Conservation (phyloP, 2,797 vertebrate genomes). For the Nyctibius grandis region DNA sequence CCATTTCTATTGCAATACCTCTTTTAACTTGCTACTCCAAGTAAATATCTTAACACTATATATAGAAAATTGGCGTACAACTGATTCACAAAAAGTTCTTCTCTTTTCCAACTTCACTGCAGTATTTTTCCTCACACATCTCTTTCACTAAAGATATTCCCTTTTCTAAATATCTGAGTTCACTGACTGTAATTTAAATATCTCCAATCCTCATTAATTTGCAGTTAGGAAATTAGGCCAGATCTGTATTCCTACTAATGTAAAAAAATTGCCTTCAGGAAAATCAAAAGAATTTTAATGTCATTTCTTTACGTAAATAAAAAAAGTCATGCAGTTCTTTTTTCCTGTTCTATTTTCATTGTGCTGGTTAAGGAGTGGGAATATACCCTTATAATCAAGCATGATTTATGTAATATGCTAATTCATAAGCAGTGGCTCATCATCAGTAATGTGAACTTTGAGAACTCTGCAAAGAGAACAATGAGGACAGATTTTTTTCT, state of each 20-base stretch:
- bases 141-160: neutral
- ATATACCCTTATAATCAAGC: slow-evolving; percentile 40
- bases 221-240: slow-evolving; percentile 63
- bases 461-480: slow-evolving; percentile 37
- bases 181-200: slow-evolving; percentile 53
- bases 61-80: neutral
- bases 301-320: slow-evolving; percentile 64
- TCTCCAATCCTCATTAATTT: slow-evolving; percentile 63
- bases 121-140: slow-evolving; percentile 5
- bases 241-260: slow-evolving; percentile 53
- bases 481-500: neutral
- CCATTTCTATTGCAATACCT: neutral
- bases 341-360: slow-evolving; percentile 65
- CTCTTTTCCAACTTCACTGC: neutral
- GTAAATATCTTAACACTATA: neutral
- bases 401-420: slow-evolving; percentile 67
- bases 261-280: slow-evolving; percentile 51
- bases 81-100: neutral
- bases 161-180: slow-evolving; percentile 46
- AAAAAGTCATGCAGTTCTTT: slow-evolving; percentile 55
- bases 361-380: slow-evolving; percentile 49
- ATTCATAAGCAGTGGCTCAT: slow-evolving; percentile 38
- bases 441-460: slow-evolving; percentile 33
- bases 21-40: neutral
- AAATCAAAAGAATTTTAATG: slow-evolving; percentile 71